Evolutionary conservation across 2,113 vertebrate genomes (phyloP).

Genomic region (Phodopus roborovskii): DNA sequence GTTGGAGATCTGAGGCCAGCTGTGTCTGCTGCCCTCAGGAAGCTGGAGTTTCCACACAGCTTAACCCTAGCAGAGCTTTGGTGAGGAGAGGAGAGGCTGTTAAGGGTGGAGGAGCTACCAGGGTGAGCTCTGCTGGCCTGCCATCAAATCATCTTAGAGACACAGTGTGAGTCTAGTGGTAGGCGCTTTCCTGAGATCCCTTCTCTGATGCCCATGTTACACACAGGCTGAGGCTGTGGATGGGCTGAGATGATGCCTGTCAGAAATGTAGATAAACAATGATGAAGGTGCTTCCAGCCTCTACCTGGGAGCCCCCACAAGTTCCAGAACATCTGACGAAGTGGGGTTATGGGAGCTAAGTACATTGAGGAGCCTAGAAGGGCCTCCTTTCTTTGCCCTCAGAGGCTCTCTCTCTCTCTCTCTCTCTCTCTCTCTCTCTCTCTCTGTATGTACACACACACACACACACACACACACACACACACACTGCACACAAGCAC

Average conservation of each 20-base stretch:
- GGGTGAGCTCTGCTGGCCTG: not conserved
- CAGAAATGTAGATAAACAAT: not conserved
- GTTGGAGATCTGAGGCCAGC: fast-evolving
- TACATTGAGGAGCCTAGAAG: fast-evolving
- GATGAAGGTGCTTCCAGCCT: too few species aligned
- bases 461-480: too few species aligned
- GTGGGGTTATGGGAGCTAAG: not conserved
- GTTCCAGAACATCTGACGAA: fast-evolving
- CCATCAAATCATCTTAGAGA: fast-evolving
- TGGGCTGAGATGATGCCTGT: fast-evolving
- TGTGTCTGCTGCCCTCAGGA: fast-evolving
- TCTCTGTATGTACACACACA: not conserved
- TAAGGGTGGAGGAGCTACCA: not conserved
- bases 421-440: too few species aligned
- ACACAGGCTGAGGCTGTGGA: not conserved
- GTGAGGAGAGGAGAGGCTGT: not conserved
- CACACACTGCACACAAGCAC: too few species aligned
- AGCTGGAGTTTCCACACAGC: not conserved
- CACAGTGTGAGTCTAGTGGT: not conserved
- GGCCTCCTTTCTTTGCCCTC: not conserved
- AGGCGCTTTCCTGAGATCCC: not conserved
- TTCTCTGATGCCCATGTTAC: too few species aligned
- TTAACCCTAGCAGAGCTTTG: too few species aligned
- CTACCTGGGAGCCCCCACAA: fast-evolving
- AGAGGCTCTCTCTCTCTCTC: not conserved